Conservation (phyloP, 2,888 invertebrate species). For the Phengaris arion region DNA sequence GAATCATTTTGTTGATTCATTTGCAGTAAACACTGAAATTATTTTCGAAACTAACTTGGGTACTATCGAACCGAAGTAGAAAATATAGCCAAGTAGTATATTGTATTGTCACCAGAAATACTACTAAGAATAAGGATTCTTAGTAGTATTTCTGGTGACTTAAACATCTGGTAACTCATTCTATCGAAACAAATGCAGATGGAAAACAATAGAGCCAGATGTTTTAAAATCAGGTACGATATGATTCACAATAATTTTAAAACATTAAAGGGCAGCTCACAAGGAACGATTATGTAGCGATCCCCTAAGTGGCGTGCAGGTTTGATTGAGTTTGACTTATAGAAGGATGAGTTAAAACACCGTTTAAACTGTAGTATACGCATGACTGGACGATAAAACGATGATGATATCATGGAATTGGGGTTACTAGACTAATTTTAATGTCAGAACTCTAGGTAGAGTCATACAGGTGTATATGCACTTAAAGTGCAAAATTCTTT, state of each 20-base stretch:
- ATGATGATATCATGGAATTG: conserved; percentile 9
- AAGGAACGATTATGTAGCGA: conserved; percentile 71
- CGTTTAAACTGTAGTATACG: conserved; percentile 57
- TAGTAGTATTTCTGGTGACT: background rate
- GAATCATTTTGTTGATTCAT: too few relatives aligned
- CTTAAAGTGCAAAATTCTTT: background rate
- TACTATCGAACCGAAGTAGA: too few relatives aligned
- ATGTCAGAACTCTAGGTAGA: background rate
- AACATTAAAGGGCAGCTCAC: conserved; percentile 59
- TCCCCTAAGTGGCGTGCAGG: conserved; percentile 67
- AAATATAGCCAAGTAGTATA: too few relatives aligned
- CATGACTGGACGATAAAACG: conserved; percentile 36
- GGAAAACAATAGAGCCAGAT: conserved; percentile 19
- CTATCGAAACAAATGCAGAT: conserved; percentile 6
- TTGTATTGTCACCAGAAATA: background rate
- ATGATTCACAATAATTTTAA: conserved; percentile 30
- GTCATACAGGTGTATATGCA: conserved; percentile 1
- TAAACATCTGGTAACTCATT: background rate
- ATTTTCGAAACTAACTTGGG: too few relatives aligned
- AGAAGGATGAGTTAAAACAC: conserved; percentile 72
- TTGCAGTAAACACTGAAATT: too few relatives aligned
- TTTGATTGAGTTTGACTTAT: conserved; percentile 77
- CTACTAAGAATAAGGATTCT: background rate
- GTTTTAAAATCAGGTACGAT: conserved; percentile 17
- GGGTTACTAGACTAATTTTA: background rate